Conservation (phyloP, 2,113 vertebrate genomes). For the Oxyruncus cristatus region DNA sequence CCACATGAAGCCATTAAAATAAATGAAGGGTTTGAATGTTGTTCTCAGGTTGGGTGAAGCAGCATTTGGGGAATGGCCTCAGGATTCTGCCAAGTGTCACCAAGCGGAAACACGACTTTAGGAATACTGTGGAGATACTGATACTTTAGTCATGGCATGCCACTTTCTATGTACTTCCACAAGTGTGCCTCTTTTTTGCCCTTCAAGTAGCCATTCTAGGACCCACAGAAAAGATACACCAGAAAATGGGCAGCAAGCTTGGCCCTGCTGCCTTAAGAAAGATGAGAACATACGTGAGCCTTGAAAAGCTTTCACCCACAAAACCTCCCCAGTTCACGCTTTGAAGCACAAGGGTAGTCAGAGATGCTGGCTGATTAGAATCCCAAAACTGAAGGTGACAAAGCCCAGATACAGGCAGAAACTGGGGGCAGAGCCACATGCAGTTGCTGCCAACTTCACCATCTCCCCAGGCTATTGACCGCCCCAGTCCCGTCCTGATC, state of each 20-base stretch:
- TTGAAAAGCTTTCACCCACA: not conserved
- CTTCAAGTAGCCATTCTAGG: not conserved
- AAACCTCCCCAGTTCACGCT: not conserved
- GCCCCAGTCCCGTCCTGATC: not conserved
- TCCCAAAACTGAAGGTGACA: not conserved
- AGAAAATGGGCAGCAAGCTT: not conserved
- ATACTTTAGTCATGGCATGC: not conserved
- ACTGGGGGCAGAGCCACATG: not conserved
- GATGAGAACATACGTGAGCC: not conserved
- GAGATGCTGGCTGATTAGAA: not conserved
- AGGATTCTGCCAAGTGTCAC: not conserved
- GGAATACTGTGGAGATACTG: not conserved
- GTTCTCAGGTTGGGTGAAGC: not conserved
- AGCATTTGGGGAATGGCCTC: not conserved
- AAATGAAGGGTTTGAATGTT: not conserved
- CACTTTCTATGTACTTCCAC: not conserved
- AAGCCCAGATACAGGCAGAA: not conserved
- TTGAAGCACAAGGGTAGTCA: not conserved
- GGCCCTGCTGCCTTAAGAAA: not conserved
- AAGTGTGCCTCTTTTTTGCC: not conserved
- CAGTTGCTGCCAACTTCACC: not conserved
- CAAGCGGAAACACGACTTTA: not conserved
- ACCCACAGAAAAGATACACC: not conserved
- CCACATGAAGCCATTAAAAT: not conserved
- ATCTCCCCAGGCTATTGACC: not conserved